phyloP scores from a whole-genome alignment of 2,888 invertebrate species.

The Tetanocera ferruginea region DNA sequence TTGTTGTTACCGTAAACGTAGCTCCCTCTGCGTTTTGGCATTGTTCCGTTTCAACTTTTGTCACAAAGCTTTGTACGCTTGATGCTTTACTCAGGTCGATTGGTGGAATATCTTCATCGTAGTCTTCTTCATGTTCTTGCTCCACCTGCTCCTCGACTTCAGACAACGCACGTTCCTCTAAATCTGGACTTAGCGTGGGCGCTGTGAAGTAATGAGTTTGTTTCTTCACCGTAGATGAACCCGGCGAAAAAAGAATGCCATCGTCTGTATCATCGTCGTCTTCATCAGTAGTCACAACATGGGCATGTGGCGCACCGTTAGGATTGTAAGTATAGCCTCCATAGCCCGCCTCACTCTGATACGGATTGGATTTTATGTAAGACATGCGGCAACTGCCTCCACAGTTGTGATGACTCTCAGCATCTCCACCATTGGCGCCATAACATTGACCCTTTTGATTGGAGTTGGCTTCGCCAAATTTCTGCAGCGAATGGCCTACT shows the following conservation, averaged over 20 bases:
- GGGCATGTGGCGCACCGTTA: slow-evolving; percentile 38
- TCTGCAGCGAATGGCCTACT: slow-evolving; percentile 58
- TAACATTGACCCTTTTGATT: slow-evolving; percentile 61
- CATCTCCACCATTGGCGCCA: slow-evolving; percentile 63
- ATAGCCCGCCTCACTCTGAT: slow-evolving; percentile 66
- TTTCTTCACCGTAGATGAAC: slow-evolving; percentile 52
- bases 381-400: slow-evolving; percentile 65
- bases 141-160: slow-evolving; percentile 48
- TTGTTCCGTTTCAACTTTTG: slow-evolving; percentile 64
- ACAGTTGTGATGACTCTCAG: slow-evolving; percentile 63
- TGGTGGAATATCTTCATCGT: slow-evolving; percentile 63
- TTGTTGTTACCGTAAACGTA: slow-evolving; percentile 67
- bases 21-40: slow-evolving; percentile 65
- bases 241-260: slow-evolving; percentile 63
- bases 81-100: slow-evolving; percentile 61
- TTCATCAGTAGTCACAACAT: slow-evolving; percentile 37
- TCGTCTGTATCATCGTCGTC: slow-evolving; percentile 62
- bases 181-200: slow-evolving; percentile 47
- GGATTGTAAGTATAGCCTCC: slow-evolving; percentile 57
- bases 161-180: slow-evolving; percentile 47
- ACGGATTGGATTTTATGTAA: slow-evolving; percentile 66
- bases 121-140: slow-evolving; percentile 58
- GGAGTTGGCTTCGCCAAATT: slow-evolving; percentile 46
- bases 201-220: slow-evolving; percentile 57
- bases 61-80: slow-evolving; percentile 59